Percentiles rank a stretch among this genome's conserved stretches.
These are phyloP conservation scores for Virgularia gustaviana DNA, from an alignment of 92 coral and sea anemone species.

Conservation along the genomic window DNA sequence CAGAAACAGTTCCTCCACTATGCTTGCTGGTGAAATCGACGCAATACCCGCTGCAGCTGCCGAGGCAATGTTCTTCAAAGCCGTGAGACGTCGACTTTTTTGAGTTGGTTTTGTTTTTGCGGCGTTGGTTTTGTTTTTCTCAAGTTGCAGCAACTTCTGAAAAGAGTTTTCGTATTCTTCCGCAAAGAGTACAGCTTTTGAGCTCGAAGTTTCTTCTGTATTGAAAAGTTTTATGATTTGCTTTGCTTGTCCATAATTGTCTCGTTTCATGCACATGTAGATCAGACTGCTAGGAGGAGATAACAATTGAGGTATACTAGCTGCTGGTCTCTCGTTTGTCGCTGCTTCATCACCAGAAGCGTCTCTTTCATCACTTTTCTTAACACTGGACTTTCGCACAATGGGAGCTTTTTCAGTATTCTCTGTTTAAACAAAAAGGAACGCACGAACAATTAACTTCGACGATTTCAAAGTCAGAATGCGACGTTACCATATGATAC, in stretches of 20 bases:
- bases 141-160: constrained; percentile 65
- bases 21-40: constrained; percentile 56
- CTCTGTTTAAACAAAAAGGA: too few relatives aligned
- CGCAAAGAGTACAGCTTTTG: constrained; percentile 83
- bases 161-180: constrained; percentile 70
- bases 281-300: constrained; percentile 89
- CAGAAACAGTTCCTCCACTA: constrained; percentile 74
- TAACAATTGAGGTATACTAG: constrained; percentile 84
- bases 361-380: neutral
- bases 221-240: constrained; percentile 91
- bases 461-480: too few relatives aligned
- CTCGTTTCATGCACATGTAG: constrained; percentile 97
- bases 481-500: too few relatives aligned
- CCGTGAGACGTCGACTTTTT: constrained; percentile 54
- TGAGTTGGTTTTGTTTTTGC: constrained; percentile 10
- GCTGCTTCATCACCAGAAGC: neutral
- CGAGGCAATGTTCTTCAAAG: constrained; percentile 88
- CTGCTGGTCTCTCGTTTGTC: constrained; percentile 31
- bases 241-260: constrained; percentile 81
- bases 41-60: constrained; percentile 97
- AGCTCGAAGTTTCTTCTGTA: constrained; percentile 67
- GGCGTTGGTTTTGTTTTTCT: constrained; percentile 11
- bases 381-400: too few relatives aligned
- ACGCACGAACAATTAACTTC: too few relatives aligned
- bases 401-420: too few relatives aligned